These are phyloP conservation scores for Drosophila mayaguana DNA, from an alignment of 2,888 invertebrate genomes.

Conservation along the genomic window DNA sequence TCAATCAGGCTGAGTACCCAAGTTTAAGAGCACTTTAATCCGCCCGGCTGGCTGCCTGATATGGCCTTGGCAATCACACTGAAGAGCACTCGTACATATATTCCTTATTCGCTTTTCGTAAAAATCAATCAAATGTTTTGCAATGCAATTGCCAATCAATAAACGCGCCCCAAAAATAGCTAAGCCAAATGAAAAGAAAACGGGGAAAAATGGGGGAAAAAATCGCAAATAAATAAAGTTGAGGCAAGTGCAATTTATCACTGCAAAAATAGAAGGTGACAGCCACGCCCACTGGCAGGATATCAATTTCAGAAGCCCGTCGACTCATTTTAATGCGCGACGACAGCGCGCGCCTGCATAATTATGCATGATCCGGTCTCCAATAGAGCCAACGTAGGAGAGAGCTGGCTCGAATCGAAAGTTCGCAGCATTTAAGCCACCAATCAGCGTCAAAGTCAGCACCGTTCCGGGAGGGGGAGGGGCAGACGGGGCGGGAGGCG, in stretches of 20 bases:
- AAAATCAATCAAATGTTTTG: conserved; percentile 57
- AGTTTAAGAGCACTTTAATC: conserved; percentile 10
- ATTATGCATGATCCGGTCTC: conserved; percentile 70
- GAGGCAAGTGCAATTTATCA: conserved; percentile 68
- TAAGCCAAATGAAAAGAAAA: neutral
- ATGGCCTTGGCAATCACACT: conserved; percentile 31
- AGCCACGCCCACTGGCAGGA: conserved; percentile 32
- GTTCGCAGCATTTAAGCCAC: conserved; percentile 72
- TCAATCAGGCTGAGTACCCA: neutral
- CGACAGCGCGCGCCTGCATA: conserved; percentile 70
- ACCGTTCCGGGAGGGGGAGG: too few relatives aligned
- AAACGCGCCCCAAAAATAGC: conserved; percentile 39
- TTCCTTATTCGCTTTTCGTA: neutral
- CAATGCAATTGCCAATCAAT: conserved; percentile 60
- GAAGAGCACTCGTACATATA: neutral
- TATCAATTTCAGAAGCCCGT: conserved; percentile 69
- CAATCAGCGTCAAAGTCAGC: conserved; percentile 76
- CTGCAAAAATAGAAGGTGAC: conserved; percentile 31
- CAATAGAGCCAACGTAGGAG: neutral
- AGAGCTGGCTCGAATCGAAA: conserved; percentile 40
- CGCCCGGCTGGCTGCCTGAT: conserved; percentile 14
- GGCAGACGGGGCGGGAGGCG: neutral
- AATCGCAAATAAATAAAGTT: conserved; percentile 21
- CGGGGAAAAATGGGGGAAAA: neutral
- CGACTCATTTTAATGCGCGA: conserved; percentile 72